Evolutionary conservation across 2,113 vertebrate species (phyloP).

Genomic region (Zeus faber): DNA sequence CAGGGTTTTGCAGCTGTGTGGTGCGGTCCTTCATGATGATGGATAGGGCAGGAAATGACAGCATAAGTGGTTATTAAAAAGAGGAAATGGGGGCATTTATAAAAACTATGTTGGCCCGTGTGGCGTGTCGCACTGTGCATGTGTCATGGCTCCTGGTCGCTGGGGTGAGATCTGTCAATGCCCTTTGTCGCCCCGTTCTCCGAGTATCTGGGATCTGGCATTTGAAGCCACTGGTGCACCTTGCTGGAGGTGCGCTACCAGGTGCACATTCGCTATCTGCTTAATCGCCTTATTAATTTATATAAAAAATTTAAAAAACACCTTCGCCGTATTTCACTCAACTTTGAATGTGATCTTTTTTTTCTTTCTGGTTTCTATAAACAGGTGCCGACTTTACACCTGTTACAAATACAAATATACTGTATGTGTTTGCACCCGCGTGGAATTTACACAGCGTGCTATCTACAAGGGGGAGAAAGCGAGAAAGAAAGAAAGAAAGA

Average conservation of each 20-base stretch:
- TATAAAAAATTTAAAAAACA: slow-evolving; percentile 52
- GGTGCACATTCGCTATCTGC: slow-evolving; percentile 41
- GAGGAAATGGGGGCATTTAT: slow-evolving; percentile 65
- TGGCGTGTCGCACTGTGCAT: slow-evolving; percentile 41
- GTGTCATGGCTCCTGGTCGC: slow-evolving; percentile 50
- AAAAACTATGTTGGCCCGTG: slow-evolving; percentile 42
- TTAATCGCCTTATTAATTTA: slow-evolving; percentile 39
- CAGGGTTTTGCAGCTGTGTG: slow-evolving; percentile 44
- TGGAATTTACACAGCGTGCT: slow-evolving; percentile 49
- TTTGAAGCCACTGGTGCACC: slow-evolving; percentile 11
- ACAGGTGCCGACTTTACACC: slow-evolving; percentile 40
- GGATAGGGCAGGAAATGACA: slow-evolving; percentile 69
- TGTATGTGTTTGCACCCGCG: slow-evolving; percentile 43
- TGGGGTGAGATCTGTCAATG: slow-evolving; percentile 41
- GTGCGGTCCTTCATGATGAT: slow-evolving; percentile 53
- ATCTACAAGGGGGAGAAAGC: slow-evolving; percentile 26
- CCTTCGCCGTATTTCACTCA: slow-evolving; percentile 23
- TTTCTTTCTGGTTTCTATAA: too few relatives aligned
- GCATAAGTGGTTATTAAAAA: slow-evolving; percentile 72
- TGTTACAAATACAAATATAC: slow-evolving; percentile 53
- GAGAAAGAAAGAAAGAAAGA: slow-evolving; percentile 16
- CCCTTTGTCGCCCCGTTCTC: slow-evolving; percentile 34
- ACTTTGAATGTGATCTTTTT: slow-evolving; percentile 40
- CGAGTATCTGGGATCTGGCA: slow-evolving; percentile 2
- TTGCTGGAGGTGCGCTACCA: slow-evolving; percentile 31